Evolutionary conservation across 2,888 invertebrate species (phyloP), one percentile per base, ranked within the genome.

Genomic region (Drosophila meridionalis): DNA sequence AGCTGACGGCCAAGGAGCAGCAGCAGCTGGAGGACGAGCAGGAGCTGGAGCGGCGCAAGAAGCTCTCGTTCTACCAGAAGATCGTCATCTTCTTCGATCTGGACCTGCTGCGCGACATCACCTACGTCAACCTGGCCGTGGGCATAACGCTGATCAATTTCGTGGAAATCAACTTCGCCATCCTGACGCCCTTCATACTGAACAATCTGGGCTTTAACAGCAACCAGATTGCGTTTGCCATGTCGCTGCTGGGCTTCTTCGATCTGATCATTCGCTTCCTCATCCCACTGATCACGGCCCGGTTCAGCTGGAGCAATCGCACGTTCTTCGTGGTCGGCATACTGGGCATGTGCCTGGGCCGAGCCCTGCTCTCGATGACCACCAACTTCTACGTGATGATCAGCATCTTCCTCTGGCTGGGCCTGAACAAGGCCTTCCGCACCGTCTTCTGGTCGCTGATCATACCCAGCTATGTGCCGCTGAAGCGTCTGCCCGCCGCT

Each of bases 361-460:
- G 96, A 92, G 71, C 82, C 2, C 64, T 89, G 52, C 92, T 96
- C 69, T 95, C 96, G 0, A 85, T 90, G 71, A 94, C 94, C 47
- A 94, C 94, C 76, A 93, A 94, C 3, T 95, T 94, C 82, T 90
- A 92, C 14, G 91, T 94, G 1, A 93, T 95, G 14, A 85, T 96
- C 28, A 78, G 94, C 9, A 94, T 95, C 6, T 95, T 95, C 8
- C 93, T 95, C 0, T 94, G 96, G 73, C 94, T 96, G 80, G 96
- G 96, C 0, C 94, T 95, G 62, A 96, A 96, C 32, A 96, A 96
- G 92, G 96, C 95, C 1, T 92, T 96, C 34, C 93, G 96, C 66
- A 96, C 96, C 1, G 95, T 96, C 30, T 96, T 96, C 87, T 96
- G 96, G 95, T 95, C 96, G 0, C 91, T 96, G 14, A 96, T 96